These are phyloP conservation scores for Heliothis virescens DNA, from an alignment of 1,140 invertebrate genomes.

Conservation along the genomic window DNA sequence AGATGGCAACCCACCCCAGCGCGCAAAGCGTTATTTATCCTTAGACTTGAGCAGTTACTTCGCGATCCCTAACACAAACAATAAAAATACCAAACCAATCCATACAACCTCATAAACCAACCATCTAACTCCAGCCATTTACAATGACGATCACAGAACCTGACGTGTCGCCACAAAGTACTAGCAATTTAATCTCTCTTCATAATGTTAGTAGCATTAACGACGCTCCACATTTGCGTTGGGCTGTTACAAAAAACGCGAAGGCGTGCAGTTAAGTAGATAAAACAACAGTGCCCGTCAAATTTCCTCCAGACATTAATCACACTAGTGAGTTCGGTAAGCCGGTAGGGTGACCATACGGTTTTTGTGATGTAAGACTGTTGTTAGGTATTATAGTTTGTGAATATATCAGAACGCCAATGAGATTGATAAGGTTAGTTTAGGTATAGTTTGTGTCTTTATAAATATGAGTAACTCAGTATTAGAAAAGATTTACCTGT, in stretches of 20 bases:
- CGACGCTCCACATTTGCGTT: constrained; percentile 80
- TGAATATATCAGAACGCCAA: too few relatives aligned
- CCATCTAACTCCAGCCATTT: not conserved
- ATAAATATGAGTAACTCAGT: too few relatives aligned
- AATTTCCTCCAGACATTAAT: constrained; percentile 85
- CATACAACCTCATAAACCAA: not conserved
- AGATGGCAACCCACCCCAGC: too few relatives aligned
- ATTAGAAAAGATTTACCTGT: too few relatives aligned
- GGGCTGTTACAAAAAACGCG: constrained; percentile 73
- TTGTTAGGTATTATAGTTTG: not conserved
- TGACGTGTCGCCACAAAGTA: constrained; percentile 7
- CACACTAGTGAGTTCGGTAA: constrained; percentile 81
- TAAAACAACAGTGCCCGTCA: constrained; percentile 84
- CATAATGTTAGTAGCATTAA: constrained; percentile 81
- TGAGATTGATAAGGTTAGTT: too few relatives aligned
- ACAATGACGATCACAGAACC: not conserved
- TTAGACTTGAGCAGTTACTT: too few relatives aligned
- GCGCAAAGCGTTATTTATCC: too few relatives aligned
- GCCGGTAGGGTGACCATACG: constrained; percentile 63
- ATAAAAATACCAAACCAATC: not conserved
- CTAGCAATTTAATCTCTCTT: constrained; percentile 46
- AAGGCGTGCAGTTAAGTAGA: constrained; percentile 84
- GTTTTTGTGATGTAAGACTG: constrained; percentile 48
- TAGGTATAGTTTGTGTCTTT: too few relatives aligned
- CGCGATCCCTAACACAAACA: too few relatives aligned